phyloP scores from a whole-genome alignment of 1,140 invertebrate species.

The Zaprionus nigranus region DNA sequence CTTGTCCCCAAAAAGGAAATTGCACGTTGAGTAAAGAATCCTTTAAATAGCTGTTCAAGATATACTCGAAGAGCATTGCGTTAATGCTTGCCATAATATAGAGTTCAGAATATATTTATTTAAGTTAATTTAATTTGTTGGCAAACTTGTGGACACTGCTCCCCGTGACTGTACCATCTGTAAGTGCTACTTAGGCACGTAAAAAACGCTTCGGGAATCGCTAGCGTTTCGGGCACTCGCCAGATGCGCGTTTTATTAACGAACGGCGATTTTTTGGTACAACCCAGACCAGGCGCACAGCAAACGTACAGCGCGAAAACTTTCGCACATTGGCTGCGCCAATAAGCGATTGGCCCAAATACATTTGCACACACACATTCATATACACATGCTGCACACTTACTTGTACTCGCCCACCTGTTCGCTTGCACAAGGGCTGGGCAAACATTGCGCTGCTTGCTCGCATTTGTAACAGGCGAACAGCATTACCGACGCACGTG shows the following conservation, averaged over 20 bases:
- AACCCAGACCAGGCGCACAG: constrained; percentile 62
- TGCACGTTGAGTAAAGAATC: too few relatives aligned
- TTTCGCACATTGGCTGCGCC: background rate
- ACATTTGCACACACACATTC: background rate
- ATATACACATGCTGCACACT: constrained; percentile 1
- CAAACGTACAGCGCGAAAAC: background rate
- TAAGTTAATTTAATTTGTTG: too few relatives aligned
- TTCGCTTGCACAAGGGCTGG: constrained; percentile 62
- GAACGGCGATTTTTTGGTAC: constrained; percentile 73
- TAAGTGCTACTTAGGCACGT: background rate
- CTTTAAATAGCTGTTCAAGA: too few relatives aligned
- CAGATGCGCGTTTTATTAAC: constrained; percentile 52
- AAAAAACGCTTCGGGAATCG: constrained; percentile 21
- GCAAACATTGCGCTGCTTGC: constrained; percentile 76
- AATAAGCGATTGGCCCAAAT: constrained; percentile 16
- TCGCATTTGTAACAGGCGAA: constrained; percentile 66
- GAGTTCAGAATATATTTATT: background rate
- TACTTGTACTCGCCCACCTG: constrained; percentile 1
- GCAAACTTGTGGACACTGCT: too few relatives aligned
- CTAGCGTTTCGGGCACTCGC: constrained; percentile 46
- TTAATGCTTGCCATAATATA: too few relatives aligned
- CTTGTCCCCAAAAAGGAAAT: too few relatives aligned
- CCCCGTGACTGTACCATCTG: background rate
- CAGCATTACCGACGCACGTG: constrained; percentile 42
- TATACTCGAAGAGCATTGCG: background rate